These are phyloP conservation scores for Zaprionus ghesquierei DNA, from an alignment of 1,140 invertebrate species.

Conservation along the genomic window DNA sequence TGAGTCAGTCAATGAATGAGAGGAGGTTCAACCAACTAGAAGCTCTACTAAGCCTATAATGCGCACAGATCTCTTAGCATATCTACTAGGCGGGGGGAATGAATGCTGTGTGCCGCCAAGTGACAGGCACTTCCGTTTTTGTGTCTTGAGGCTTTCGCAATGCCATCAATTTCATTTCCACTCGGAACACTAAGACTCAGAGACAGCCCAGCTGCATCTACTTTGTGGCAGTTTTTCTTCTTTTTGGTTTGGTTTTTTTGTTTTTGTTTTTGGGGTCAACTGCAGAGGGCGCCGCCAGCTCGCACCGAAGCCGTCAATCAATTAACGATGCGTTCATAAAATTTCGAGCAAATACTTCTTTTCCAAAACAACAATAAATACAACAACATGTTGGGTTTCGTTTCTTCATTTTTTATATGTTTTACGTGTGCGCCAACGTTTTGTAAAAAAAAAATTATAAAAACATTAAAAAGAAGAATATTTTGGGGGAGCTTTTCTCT, in stretches of 20 bases:
- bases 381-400: not conserved
- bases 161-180: constrained; percentile 12
- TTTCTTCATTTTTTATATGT: not conserved
- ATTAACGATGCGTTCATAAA: constrained; percentile 31
- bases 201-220: constrained; percentile 33
- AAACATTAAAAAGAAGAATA: constrained; percentile 53
- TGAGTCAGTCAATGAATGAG: not conserved
- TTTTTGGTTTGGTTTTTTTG: not conserved
- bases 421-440: constrained; percentile 1
- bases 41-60: not conserved
- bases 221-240: constrained; percentile 34
- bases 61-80: not conserved
- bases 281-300: constrained; percentile 13
- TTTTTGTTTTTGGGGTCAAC: constrained; percentile 28
- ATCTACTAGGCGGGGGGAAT: not conserved
- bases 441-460: constrained; percentile 62
- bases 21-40: not conserved
- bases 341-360: constrained; percentile 22
- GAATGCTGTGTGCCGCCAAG: not conserved
- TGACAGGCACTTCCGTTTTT: constrained; percentile 44
- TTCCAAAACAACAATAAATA: constrained; percentile 44
- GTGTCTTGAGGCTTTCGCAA: constrained; percentile 27
- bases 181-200: not conserved
- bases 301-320: constrained; percentile 40
- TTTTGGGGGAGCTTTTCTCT: not conserved